phyloP scores from a whole-genome alignment of 2,888 invertebrate genomes.

The Dicyrtomina minuta region DNA sequence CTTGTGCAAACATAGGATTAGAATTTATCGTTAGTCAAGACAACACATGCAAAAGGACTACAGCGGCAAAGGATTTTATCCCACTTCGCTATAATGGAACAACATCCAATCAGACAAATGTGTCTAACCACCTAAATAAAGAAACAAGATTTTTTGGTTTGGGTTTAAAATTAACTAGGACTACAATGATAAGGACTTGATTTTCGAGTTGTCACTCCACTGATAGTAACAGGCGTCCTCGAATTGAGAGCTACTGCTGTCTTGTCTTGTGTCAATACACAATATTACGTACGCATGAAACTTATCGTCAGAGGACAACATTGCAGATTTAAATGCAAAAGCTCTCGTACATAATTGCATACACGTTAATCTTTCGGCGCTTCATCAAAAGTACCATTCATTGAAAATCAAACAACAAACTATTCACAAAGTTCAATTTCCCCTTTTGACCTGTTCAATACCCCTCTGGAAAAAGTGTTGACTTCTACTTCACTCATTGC shows the following conservation, averaged over 20 bases:
- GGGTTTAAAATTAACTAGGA: background rate
- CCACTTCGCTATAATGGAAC: too few relatives aligned
- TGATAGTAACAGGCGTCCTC: too few relatives aligned
- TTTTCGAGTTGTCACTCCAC: too few relatives aligned
- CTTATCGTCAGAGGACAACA: background rate
- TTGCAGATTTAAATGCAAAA: background rate
- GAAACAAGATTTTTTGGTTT: background rate
- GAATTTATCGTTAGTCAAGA: too few relatives aligned
- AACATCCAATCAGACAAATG: too few relatives aligned
- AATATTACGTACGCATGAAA: background rate
- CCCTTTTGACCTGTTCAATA: constrained; percentile 10
- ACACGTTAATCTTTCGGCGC: constrained; percentile 4
- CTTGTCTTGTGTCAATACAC: background rate
- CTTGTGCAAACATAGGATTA: too few relatives aligned
- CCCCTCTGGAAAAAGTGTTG: background rate
- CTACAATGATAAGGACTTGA: background rate
- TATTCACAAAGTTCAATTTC: constrained; percentile 4
- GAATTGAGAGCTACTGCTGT: background rate
- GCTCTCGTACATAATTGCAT: background rate
- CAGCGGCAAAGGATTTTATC: too few relatives aligned
- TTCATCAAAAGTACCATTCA: constrained; percentile 3
- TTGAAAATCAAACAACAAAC: background rate
- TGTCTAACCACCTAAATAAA: background rate
- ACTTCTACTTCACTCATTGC: background rate
- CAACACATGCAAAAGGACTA: too few relatives aligned